Evolutionary conservation across 2,888 invertebrate genomes (phyloP).

Genomic region (Cinara cedri): DNA sequence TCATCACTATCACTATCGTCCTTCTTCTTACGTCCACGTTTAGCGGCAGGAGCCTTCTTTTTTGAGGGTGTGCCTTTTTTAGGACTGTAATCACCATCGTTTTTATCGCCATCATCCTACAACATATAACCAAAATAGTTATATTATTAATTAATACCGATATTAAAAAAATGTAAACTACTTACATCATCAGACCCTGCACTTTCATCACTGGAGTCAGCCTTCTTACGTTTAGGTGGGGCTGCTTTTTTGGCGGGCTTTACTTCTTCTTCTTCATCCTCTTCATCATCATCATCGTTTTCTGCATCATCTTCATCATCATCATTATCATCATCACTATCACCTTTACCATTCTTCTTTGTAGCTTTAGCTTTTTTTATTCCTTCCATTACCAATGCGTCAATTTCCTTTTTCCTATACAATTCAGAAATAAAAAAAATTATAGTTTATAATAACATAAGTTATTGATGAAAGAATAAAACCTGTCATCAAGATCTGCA

Average conservation of each 20-base stretch:
- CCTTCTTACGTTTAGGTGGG: conserved; percentile 54
- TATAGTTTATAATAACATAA: not conserved
- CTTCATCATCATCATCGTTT: conserved; percentile 65
- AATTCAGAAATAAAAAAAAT: not conserved
- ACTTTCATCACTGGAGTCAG: conserved; percentile 56
- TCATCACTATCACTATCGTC: conserved; percentile 74
- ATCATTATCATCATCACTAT: conserved; percentile 66
- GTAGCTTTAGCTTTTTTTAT: conserved; percentile 65
- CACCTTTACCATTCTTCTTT: conserved; percentile 62
- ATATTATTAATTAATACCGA: not conserved
- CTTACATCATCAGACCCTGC: conserved; percentile 55
- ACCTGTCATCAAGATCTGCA: conserved; percentile 74
- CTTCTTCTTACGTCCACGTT: conserved; percentile 65
- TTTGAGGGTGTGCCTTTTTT: conserved; percentile 64
- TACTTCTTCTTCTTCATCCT: conserved; percentile 64
- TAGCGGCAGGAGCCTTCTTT: conserved; percentile 63
- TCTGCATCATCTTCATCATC: conserved; percentile 63
- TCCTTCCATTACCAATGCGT: conserved; percentile 83
- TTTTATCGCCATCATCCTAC: conserved; percentile 63
- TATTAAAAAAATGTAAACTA: conserved; percentile 26
- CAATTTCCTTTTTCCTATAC: conserved; percentile 82
- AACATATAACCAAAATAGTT: not conserved
- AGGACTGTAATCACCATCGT: conserved; percentile 70
- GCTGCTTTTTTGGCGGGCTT: conserved; percentile 67
- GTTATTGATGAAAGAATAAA: too few relatives aligned